phyloP scores from a whole-genome alignment of 2,888 invertebrate species.

The Andrena minutula region DNA sequence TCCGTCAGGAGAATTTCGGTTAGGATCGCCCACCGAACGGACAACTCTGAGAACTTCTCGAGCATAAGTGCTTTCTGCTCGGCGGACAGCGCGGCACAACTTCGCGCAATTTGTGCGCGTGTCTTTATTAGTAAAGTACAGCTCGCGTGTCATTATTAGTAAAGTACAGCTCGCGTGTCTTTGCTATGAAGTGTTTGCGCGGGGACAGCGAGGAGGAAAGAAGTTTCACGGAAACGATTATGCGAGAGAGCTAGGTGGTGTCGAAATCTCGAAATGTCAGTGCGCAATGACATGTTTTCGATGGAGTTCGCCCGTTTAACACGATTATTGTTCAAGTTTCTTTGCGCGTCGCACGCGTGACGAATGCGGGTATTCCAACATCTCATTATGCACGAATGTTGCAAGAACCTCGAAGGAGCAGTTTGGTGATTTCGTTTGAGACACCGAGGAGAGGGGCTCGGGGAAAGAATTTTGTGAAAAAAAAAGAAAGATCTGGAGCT shows the following conservation, averaged over 20 bases:
- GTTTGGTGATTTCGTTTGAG: too few relatives aligned
- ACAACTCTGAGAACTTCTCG: not conserved
- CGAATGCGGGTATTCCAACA: not conserved
- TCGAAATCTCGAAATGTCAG: slow-evolving; percentile 45
- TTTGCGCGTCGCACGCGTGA: not conserved
- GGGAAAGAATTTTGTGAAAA: not conserved
- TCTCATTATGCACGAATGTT: not conserved
- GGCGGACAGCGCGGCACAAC: not conserved
- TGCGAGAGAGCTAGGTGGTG: slow-evolving; percentile 4
- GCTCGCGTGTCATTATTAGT: not conserved
- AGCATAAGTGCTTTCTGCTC: not conserved
- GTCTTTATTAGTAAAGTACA: slow-evolving; percentile 6
- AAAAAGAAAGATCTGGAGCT: not conserved
- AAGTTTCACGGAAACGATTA: slow-evolving; percentile 26
- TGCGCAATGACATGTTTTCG: not conserved
- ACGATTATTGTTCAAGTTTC: not conserved
- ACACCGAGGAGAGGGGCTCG: not conserved
- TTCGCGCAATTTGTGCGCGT: not conserved
- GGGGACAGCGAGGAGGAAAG: not conserved
- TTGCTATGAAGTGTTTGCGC: slow-evolving; percentile 2
- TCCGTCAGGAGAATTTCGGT: too few relatives aligned
- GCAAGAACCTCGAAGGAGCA: too few relatives aligned
- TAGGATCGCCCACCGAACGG: not conserved
- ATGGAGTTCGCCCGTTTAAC: not conserved
- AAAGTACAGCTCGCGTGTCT: not conserved